A percentile compares a stretch with the other conserved stretches of the same genome.
Conservation (phyloP, 1,140 invertebrate genomes). For the Aradophagus sp. region DNA sequence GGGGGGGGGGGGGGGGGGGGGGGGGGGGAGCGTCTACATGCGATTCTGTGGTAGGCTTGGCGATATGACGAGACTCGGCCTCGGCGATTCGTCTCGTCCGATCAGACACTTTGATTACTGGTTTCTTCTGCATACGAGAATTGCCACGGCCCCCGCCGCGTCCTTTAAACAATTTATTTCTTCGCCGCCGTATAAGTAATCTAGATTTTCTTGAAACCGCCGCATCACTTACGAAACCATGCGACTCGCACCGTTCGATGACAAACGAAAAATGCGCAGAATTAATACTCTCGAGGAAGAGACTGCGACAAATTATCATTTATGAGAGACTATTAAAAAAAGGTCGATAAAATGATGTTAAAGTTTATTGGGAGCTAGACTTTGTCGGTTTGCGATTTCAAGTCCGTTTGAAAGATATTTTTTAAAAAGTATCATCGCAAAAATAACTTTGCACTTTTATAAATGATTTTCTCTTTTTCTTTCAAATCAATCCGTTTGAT, state of each 20-base stretch:
- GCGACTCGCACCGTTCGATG: constrained; percentile 23
- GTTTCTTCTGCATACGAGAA: constrained; percentile 69
- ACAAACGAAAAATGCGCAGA: constrained; percentile 17
- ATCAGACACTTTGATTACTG: constrained; percentile 72
- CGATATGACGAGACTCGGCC: constrained; percentile 62
- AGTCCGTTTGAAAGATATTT: too few species aligned
- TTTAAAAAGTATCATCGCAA: too few species aligned
- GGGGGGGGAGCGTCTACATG: constrained; percentile 52
- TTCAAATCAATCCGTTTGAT: too few species aligned
- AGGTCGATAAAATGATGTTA: too few species aligned
- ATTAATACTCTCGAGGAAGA: background rate
- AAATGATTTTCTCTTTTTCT: too few species aligned
- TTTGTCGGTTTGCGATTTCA: too few species aligned
- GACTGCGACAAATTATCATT: too few species aligned
- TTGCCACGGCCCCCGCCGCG: constrained; percentile 54
- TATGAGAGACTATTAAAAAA: too few species aligned
- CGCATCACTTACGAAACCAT: constrained; percentile 39
- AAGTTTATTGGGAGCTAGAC: too few species aligned
- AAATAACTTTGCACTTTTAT: too few species aligned
- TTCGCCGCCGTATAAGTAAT: constrained; percentile 49
- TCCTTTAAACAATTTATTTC: constrained; percentile 54
- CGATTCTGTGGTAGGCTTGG: constrained; percentile 52
- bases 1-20: constrained; percentile 45
- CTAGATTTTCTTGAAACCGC: constrained; percentile 51
- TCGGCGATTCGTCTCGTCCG: constrained; percentile 71